Evolutionary conservation across 2,113 vertebrate genomes (phyloP).

Genomic region (Prunella himalayana): DNA sequence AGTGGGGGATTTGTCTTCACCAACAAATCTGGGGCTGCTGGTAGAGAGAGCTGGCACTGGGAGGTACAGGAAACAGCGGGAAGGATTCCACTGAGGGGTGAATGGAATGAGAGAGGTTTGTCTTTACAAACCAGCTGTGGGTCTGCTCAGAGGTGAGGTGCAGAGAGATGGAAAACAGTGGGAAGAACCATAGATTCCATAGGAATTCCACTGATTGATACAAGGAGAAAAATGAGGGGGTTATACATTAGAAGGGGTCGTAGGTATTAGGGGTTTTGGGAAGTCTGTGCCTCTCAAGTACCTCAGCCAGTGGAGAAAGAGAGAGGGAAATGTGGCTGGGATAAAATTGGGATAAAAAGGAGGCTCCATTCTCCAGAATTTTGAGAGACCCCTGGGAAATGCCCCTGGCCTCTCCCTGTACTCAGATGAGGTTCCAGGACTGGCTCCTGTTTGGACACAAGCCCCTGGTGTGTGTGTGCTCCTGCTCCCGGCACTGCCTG

Average conservation of each 20-base stretch:
- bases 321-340: neutral
- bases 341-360: neutral
- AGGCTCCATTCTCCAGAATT: accelerated
- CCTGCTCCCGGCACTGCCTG: too few species aligned
- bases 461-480: neutral
- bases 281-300: too few species aligned
- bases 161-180: too few species aligned
- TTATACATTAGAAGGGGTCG: too few species aligned
- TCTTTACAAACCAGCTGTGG: neutral
- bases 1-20: neutral
- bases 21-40: neutral
- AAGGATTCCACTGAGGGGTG: neutral
- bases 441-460: neutral
- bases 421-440: accelerated
- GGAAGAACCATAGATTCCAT: neutral
- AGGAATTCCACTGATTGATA: neutral
- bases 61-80: neutral
- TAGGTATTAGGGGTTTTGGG: neutral
- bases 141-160: neutral
- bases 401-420: neutral
- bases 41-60: neutral
- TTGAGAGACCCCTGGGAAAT: too few species aligned
- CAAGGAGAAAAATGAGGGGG: neutral
- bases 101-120: neutral
- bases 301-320: neutral